These are phyloP conservation scores for Pyrgilauda ruficollis DNA, from an alignment of 2,113 vertebrate genomes.

Conservation along the genomic window DNA sequence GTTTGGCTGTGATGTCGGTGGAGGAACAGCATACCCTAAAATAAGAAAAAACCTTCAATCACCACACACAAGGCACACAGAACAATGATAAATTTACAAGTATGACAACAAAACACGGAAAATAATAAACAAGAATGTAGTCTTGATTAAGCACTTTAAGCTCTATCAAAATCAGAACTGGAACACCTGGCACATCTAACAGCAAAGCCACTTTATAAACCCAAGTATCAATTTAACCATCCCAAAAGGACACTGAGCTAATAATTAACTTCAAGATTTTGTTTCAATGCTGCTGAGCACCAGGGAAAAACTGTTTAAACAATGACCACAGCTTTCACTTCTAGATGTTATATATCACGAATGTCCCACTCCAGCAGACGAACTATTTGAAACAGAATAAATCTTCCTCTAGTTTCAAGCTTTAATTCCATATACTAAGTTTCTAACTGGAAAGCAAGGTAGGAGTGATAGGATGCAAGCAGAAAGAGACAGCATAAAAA, in stretches of 20 bases:
- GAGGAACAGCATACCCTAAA: conserved; percentile 74
- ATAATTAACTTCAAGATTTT: conserved; percentile 42
- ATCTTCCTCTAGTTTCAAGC: neutral
- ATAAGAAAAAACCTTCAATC: neutral
- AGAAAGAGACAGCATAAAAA: neutral
- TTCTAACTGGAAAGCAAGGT: neutral
- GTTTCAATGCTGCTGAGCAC: neutral
- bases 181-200: neutral
- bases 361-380: neutral
- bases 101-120: neutral
- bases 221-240: conserved; percentile 14
- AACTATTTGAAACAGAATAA: neutral
- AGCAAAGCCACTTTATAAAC: neutral
- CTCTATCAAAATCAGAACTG: neutral
- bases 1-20: conserved; percentile 73
- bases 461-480: neutral
- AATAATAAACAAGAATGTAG: neutral
- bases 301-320: neutral
- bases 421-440: neutral
- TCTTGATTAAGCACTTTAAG: neutral
- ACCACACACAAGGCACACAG: neutral
- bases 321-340: neutral
- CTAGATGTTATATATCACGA: neutral
- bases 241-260: neutral
- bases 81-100: neutral